Percentiles rank a stretch among this genome's conserved stretches.
phyloP scores from a whole-genome alignment of 2,113 vertebrate species.

The Anolis sagrei region DNA sequence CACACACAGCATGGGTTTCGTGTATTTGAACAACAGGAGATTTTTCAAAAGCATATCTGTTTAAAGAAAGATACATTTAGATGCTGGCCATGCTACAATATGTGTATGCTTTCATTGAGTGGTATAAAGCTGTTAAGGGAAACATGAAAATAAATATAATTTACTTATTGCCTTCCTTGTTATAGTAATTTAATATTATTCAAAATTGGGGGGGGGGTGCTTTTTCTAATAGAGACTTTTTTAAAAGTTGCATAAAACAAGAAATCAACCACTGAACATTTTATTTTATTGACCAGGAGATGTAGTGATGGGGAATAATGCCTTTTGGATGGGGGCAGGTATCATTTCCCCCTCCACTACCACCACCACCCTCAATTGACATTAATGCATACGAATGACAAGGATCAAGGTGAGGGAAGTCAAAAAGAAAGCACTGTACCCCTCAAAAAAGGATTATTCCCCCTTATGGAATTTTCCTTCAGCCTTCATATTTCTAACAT shows the following conservation, averaged over 20 bases:
- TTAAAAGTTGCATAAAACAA: neutral
- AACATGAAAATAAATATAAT: neutral
- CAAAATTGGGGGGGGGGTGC: neutral
- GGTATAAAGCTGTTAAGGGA: neutral
- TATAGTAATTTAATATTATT: neutral
- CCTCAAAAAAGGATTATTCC: no score
- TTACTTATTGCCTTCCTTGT: conserved; percentile 9
- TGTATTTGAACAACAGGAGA: conserved; percentile 18
- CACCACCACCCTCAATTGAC: neutral
- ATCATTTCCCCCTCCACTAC: no score
- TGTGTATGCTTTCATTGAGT: neutral
- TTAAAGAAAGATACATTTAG: conserved; percentile 33
- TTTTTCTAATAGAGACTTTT: neutral
- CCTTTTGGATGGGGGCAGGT: neutral
- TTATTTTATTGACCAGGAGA: neutral
- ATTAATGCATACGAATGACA: neutral
- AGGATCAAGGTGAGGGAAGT: no score
- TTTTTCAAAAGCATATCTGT: conserved; percentile 32
- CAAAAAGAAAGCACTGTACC: no score
- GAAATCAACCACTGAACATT: neutral
- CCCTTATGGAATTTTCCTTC: no score
- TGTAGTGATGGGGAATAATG: neutral
- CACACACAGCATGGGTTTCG: conserved; percentile 24
- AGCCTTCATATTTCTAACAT: no score
- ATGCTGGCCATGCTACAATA: neutral